phyloP scores from a whole-genome alignment of 1,140 invertebrate species.

The Condylostylus longicornis region DNA sequence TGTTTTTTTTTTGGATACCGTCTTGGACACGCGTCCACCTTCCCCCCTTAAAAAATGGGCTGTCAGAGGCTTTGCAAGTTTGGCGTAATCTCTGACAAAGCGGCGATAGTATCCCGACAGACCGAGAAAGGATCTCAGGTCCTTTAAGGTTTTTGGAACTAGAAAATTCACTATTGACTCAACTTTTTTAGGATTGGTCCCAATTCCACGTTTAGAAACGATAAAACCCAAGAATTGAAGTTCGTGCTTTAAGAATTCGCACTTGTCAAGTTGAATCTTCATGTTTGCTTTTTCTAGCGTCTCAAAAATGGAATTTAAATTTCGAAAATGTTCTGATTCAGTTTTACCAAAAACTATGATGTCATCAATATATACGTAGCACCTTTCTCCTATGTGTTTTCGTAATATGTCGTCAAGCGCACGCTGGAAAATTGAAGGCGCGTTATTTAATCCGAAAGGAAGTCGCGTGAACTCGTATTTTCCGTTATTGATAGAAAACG shows the following conservation, averaged over 20 bases:
- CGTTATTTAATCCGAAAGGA: constrained; percentile 25
- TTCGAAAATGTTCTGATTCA: constrained; percentile 28
- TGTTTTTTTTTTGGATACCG: constrained; percentile 4
- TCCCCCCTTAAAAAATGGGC: constrained; percentile 6
- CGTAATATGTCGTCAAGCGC: constrained; percentile 32
- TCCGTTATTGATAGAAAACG: constrained; percentile 30
- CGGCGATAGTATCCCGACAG: constrained; percentile 5
- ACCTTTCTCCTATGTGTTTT: constrained; percentile 29
- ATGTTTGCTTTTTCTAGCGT: constrained; percentile 26
- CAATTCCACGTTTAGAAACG: constrained; percentile 5
- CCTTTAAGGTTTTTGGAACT: constrained; percentile 4
- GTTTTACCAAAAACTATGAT: constrained; percentile 10
- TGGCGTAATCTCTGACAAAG: constrained; percentile 7
- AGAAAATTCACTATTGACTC: constrained; percentile 10
- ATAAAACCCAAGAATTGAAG: constrained; percentile 7
- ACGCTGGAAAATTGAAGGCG: constrained; percentile 27
- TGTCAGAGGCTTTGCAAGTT: constrained; percentile 6
- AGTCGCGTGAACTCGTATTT: constrained; percentile 24
- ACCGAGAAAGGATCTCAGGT: constrained; percentile 6
- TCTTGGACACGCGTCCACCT: constrained; percentile 2
- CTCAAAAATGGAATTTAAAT: constrained; percentile 26
- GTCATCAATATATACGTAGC: constrained; percentile 32
- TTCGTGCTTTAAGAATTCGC: constrained; percentile 24
- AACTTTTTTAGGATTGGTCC: constrained; percentile 13
- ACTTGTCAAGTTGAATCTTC: constrained; percentile 33